These are phyloP conservation scores for Choreutis nemorana DNA, from an alignment of 2,888 invertebrate species.

Conservation along the genomic window DNA sequence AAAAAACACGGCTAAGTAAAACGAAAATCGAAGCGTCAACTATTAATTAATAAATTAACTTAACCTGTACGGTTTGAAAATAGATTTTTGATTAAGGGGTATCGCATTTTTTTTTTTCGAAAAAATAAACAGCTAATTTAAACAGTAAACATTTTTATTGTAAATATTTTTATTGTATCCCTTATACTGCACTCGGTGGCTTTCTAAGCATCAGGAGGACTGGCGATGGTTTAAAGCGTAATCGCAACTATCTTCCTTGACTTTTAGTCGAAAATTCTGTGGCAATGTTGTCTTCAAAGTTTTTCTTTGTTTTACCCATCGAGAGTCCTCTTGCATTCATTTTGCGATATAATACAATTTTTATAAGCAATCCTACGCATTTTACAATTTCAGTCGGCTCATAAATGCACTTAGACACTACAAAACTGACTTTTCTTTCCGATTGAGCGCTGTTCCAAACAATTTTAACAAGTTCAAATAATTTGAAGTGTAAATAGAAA, in stretches of 20 bases:
- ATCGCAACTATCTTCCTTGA: no score
- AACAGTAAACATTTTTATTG: constrained; percentile 66
- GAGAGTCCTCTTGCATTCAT: constrained; percentile 24
- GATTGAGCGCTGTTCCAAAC: constrained; percentile 25
- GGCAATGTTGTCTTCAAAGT: no score
- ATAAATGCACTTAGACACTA: constrained; percentile 38
- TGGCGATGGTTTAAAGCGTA: constrained; percentile 24
- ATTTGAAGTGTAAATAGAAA: neutral
- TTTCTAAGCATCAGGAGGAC: constrained; percentile 32
- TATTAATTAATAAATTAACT: no score
- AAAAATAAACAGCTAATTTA: no score
- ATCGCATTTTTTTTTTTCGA: no score
- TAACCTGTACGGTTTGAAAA: no score
- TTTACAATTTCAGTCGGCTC: constrained; percentile 45
- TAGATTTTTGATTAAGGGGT: no score
- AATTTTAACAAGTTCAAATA: neutral
- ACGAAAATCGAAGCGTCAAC: neutral
- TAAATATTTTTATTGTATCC: constrained; percentile 63
- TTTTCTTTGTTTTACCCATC: constrained; percentile 21
- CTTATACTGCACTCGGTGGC: constrained; percentile 46
- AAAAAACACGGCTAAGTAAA: neutral
- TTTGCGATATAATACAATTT: constrained; percentile 29
- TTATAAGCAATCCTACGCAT: constrained; percentile 25
- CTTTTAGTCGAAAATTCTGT: no score
- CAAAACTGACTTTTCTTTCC: constrained; percentile 23